phyloP scores from a whole-genome alignment of 2,113 vertebrate species.

The Amblyopsis rosae region DNA sequence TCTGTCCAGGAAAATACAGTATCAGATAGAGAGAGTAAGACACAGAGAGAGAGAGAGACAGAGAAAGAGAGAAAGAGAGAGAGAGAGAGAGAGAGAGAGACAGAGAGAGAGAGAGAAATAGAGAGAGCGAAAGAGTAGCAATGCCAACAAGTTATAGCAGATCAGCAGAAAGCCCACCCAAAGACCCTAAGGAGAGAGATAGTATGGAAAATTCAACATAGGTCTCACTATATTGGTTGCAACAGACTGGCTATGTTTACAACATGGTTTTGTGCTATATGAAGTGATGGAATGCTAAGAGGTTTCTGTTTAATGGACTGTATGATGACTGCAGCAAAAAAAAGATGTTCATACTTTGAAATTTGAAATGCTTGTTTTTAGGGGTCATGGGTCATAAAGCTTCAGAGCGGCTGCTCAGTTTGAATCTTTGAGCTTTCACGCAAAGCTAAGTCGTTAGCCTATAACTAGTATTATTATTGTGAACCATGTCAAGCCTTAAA shows the following conservation, averaged over 20 bases:
- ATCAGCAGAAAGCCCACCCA: no score
- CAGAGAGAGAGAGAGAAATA: conserved; percentile 3
- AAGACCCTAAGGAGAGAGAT: conserved; percentile 29
- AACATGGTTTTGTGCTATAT: conserved; percentile 44
- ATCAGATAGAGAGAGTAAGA: background rate
- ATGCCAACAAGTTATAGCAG: no score
- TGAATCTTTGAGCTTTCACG: background rate
- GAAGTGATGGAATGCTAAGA: conserved; percentile 48
- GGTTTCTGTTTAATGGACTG: conserved; percentile 24
- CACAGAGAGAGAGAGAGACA: background rate
- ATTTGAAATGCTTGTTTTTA: no score
- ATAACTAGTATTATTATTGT: background rate
- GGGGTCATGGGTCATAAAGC: no score
- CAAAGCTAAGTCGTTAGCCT: background rate
- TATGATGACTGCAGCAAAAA: no score
- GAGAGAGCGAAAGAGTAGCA: background rate
- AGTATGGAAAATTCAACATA: conserved; percentile 52
- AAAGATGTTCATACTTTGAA: no score
- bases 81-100: background rate
- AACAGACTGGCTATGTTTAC: conserved; percentile 32
- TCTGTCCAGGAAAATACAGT: background rate
- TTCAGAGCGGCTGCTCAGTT: no score
- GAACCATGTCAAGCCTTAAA: background rate
- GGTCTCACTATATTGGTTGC: conserved; percentile 55
- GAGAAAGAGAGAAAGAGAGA: conserved; percentile 24